phyloP scores from a whole-genome alignment of 2,888 invertebrate species.

The Lysandra bellargus region DNA sequence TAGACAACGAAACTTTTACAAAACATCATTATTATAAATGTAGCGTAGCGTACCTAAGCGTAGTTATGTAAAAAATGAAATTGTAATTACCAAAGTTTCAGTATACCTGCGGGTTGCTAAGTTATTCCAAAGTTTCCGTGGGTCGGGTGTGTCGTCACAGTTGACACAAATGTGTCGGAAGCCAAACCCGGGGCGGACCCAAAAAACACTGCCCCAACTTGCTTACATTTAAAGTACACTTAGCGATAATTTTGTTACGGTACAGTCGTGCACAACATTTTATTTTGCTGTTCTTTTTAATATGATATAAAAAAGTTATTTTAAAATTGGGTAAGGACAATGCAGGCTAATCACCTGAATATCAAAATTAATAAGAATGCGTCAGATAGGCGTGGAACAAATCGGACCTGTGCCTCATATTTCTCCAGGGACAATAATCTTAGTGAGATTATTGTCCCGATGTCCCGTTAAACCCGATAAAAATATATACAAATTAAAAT shows the following conservation, averaged over 20 bases:
- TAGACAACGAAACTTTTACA: too few relatives aligned
- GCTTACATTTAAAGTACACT: conserved; percentile 1
- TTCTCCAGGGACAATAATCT: too few relatives aligned
- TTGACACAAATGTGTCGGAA: conserved; percentile 2
- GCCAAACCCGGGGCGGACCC: conserved; percentile 6
- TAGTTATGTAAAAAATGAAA: background rate
- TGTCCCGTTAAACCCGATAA: background rate
- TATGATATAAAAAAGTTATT: too few relatives aligned
- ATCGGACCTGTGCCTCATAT: too few relatives aligned
- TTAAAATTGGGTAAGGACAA: too few relatives aligned
- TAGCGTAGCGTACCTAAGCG: background rate
- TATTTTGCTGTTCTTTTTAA: background rate
- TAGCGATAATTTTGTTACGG: conserved; percentile 17
- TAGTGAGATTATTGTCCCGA: too few relatives aligned
- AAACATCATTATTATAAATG: too few relatives aligned
- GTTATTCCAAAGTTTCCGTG: conserved; percentile 14
- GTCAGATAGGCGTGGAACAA: too few relatives aligned
- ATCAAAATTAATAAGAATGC: too few relatives aligned
- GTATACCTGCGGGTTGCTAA: conserved; percentile 6
- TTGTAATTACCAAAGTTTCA: background rate
- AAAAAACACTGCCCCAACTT: conserved; percentile 10
- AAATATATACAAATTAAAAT: background rate
- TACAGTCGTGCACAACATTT: conserved; percentile 24
- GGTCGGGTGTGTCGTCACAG: conserved; percentile 1
- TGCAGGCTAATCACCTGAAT: too few relatives aligned